Base-by-base conservation (phyloP, 2,797 vertebrate species). In the Lepilemur septentrionalis region DNA sequence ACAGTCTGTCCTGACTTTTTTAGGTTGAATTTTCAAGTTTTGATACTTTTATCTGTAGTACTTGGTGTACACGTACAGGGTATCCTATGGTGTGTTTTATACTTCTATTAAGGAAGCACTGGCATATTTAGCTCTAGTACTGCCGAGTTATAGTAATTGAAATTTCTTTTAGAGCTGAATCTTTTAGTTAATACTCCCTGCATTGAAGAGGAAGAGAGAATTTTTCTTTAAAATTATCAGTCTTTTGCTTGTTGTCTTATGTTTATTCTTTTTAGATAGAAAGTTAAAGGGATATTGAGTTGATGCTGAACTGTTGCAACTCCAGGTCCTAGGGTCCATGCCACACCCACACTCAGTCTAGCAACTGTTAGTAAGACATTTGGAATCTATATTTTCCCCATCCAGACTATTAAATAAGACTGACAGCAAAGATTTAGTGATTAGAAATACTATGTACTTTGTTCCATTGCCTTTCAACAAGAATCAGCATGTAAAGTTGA, bases 401-500 rank as follows among this genome's bases (percentile, higher is more conserved):
- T 86, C 59, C 41, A 75, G 55, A 94, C 80, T 73, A 32, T 85
- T 97, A 91, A 93, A 88, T 82, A 61, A 94, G 91, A 93, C 70
- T 82, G 41, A 96, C 95, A 85, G 88, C 93, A 95, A 97, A 14
- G 94, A 92, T 97, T 98, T 98, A 98, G 97, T 83, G 30, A 89
- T 95, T 91, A 98, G 97, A 95, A 97, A 97, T 97, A 92, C 93
- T 96, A 5, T 93, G 2, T 97, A 59, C 72, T 97, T 96, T 97
- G 41, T 97, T 89, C 95, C 94, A 43, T 87, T 97, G 85, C 95
- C 94, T 97, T 97, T 98, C 96, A 97, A 13, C 87, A 93, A 97
- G 96, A 98, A 94, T 95, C 96, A 98, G 89, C 92, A 55, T 98
- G 92, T 98, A 98, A 97, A 91, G 41, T 98, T 98, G 98, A 97